phyloP scores from a whole-genome alignment of 2,797 vertebrate species.

The Threskiornis aethiopicus region DNA sequence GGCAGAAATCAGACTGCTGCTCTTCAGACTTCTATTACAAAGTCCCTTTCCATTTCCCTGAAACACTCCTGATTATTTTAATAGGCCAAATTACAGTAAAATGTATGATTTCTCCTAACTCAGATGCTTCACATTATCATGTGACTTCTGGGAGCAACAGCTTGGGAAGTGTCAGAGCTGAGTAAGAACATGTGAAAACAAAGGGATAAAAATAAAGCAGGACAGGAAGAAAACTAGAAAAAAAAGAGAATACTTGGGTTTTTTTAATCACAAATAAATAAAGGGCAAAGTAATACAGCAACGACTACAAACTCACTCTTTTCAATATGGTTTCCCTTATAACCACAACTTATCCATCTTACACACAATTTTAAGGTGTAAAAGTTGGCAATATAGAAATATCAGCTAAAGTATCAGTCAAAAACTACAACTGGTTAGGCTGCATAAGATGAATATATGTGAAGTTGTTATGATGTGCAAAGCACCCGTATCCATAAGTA shows the following conservation, averaged over 20 bases:
- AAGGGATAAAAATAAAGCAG: slow-evolving; percentile 24
- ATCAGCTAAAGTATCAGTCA: not conserved
- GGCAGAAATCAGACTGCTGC: not conserved
- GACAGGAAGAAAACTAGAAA: not conserved
- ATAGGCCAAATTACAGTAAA: not conserved
- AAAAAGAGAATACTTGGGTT: not conserved
- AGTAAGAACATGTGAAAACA: slow-evolving; percentile 27
- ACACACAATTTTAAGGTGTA: not conserved
- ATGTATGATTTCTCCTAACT: not conserved
- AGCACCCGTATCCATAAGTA: not conserved
- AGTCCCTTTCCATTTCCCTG: not conserved
- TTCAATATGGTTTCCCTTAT: not conserved
- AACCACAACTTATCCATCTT: not conserved
- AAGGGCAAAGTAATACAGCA: not conserved
- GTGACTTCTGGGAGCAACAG: not conserved
- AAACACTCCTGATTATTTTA: not conserved
- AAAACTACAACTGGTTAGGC: not conserved
- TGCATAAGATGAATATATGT: not conserved
- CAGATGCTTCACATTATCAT: not conserved
- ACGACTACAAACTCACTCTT: not conserved
- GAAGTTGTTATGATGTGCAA: not conserved
- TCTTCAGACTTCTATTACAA: not conserved
- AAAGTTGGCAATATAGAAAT: not conserved
- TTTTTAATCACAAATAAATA: not conserved
- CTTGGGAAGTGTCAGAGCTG: slow-evolving; percentile 8